Evolutionary conservation across 2,888 invertebrate genomes (phyloP).

Genomic region (Autographa pulchrina): DNA sequence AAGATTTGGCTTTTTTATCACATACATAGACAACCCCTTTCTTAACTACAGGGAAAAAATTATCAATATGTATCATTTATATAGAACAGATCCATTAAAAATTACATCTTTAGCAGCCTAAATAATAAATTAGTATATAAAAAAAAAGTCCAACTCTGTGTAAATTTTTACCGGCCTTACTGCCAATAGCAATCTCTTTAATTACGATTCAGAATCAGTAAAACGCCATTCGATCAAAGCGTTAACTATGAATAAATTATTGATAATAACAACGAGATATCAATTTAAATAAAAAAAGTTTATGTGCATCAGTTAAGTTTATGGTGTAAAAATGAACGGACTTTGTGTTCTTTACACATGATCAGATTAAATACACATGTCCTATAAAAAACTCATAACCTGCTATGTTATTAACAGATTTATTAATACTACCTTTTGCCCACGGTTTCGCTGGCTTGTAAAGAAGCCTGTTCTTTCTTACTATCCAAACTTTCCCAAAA

Average conservation of each 20-base stretch:
- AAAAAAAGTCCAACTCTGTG: not conserved
- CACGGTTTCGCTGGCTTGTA: too few relatives aligned
- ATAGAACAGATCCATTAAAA: not conserved
- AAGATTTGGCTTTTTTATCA: conserved; percentile 68
- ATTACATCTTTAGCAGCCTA: not conserved
- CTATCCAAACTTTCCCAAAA: too few relatives aligned
- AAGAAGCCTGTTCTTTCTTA: too few relatives aligned
- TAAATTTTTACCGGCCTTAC: conserved; percentile 2
- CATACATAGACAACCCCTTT: not conserved
- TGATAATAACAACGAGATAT: not conserved
- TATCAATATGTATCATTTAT: not conserved
- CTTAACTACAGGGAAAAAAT: not conserved
- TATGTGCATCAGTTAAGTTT: not conserved
- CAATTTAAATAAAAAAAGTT: not conserved
- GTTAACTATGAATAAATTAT: conserved; percentile 1
- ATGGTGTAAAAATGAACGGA: not conserved
- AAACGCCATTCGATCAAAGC: conserved; percentile 1
- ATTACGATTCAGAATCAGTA: conserved; percentile 4
- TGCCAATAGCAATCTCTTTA: conserved; percentile 1
- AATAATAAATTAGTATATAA: not conserved
- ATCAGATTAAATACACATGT: not conserved
- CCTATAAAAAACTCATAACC: not conserved
- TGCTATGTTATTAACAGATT: not conserved
- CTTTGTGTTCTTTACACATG: not conserved
- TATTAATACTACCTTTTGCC: too few relatives aligned